Conservation (phyloP, 2,113 vertebrate species). For the Osmerus eperlanus region DNA sequence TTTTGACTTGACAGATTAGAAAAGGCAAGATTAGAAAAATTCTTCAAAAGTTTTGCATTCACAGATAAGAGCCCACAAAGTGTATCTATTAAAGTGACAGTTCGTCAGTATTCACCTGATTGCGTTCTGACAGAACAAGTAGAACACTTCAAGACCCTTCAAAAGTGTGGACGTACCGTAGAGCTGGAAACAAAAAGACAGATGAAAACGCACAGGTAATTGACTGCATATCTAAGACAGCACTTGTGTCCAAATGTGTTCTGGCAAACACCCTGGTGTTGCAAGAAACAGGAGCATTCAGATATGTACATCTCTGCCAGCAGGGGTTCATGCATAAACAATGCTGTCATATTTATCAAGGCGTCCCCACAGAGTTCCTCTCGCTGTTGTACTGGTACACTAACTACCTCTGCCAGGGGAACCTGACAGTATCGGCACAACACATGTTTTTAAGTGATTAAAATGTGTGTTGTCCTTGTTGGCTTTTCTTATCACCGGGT, state of each 20-base stretch:
- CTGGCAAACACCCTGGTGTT: constrained; percentile 32
- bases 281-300: constrained; percentile 33
- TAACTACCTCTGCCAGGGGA: constrained; percentile 60
- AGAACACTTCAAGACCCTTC: not conserved
- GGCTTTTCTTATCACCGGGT: constrained; percentile 51
- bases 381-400: constrained; percentile 52
- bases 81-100: no score
- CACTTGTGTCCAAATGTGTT: constrained; percentile 29
- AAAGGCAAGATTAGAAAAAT: no score
- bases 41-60: no score
- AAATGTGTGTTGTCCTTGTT: constrained; percentile 53
- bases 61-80: no score
- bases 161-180: not conserved
- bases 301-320: constrained; percentile 48
- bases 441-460: constrained; percentile 66
- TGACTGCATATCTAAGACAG: constrained; percentile 39
- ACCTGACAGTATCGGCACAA: constrained; percentile 65
- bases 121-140: not conserved
- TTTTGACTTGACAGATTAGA: not conserved
- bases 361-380: constrained; percentile 46
- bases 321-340: constrained; percentile 68
- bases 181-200: not conserved
- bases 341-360: constrained; percentile 62
- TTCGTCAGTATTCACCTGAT: not conserved
- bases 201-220: constrained; percentile 19